These are phyloP conservation scores for Crocodylus rhombifer DNA, from an alignment of 2,797 vertebrate species.

Conservation along the genomic window DNA sequence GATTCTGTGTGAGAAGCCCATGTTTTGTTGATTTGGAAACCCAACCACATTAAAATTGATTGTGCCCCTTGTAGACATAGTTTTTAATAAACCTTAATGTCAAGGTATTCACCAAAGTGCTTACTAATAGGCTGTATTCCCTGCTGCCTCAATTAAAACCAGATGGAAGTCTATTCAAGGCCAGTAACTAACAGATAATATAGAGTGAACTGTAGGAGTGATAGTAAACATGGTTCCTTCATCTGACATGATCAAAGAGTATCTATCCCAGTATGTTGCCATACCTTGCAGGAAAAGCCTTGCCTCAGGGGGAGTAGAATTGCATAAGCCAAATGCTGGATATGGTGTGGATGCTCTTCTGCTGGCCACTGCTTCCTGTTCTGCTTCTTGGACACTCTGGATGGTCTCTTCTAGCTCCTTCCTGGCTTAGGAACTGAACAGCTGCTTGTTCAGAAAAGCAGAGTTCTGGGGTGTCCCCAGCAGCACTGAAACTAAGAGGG, in stretches of 20 bases:
- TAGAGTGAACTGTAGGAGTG: background rate
- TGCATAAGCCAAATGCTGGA: background rate
- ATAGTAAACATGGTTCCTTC: background rate
- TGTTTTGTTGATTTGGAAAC: background rate
- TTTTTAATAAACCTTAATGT: background rate
- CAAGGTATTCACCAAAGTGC: background rate
- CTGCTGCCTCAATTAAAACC: background rate
- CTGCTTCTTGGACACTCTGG: background rate
- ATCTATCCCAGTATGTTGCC: no score
- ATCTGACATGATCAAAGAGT: no score
- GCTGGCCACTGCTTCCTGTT: background rate
- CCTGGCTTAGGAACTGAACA: background rate
- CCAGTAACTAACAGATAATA: background rate
- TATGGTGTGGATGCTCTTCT: background rate
- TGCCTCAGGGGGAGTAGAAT: background rate
- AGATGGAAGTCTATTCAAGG: background rate
- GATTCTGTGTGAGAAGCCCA: background rate
- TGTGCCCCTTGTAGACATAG: background rate
- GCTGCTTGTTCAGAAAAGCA: background rate
- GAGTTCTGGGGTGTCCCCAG: background rate
- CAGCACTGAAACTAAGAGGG: background rate
- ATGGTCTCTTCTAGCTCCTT: background rate
- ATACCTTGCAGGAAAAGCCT: background rate
- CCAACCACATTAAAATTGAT: background rate
- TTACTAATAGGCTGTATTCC: background rate